These are phyloP conservation scores for Gobio occitaniae DNA, from an alignment of 2,797 vertebrate genomes.

Conservation along the genomic window DNA sequence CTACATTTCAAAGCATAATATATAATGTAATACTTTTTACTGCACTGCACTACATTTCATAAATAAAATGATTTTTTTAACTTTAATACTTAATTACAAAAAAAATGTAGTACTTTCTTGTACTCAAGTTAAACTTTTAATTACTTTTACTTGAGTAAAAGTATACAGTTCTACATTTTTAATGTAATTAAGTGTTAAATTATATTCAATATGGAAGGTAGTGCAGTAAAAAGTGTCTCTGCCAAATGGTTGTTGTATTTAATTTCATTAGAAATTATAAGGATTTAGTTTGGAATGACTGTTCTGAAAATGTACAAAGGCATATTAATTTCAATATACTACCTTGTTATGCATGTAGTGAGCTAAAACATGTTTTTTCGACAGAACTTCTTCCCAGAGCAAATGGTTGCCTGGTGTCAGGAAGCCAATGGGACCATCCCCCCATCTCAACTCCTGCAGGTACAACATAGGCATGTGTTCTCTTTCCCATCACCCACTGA, in stretches of 20 bases:
- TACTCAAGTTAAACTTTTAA: too few relatives aligned
- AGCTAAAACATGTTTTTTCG: constrained; percentile 21
- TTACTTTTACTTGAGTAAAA: too few relatives aligned
- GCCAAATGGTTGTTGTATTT: neutral
- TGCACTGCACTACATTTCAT: too few relatives aligned
- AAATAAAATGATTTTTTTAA: too few relatives aligned
- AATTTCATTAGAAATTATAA: neutral
- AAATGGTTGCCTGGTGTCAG: constrained; percentile 98
- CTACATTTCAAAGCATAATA: too few relatives aligned
- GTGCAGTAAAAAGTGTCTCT: too few relatives aligned
- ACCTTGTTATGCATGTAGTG: neutral
- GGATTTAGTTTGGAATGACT: neutral
- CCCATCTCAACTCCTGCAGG: constrained; percentile 94
- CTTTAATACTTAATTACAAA: too few relatives aligned
- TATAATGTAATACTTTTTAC: too few relatives aligned
- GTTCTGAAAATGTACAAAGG: neutral
- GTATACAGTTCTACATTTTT: too few relatives aligned
- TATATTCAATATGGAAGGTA: too few relatives aligned
- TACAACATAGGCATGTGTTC: constrained; percentile 61
- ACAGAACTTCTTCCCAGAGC: constrained; percentile 98
- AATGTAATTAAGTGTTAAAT: too few relatives aligned
- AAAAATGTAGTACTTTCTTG: too few relatives aligned
- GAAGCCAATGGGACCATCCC: constrained; percentile 92
- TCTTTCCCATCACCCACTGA: neutral
- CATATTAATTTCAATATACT: neutral